phyloP scores from a whole-genome alignment of 2,797 vertebrate genomes.

The Odontamblyopus lacepedii region DNA sequence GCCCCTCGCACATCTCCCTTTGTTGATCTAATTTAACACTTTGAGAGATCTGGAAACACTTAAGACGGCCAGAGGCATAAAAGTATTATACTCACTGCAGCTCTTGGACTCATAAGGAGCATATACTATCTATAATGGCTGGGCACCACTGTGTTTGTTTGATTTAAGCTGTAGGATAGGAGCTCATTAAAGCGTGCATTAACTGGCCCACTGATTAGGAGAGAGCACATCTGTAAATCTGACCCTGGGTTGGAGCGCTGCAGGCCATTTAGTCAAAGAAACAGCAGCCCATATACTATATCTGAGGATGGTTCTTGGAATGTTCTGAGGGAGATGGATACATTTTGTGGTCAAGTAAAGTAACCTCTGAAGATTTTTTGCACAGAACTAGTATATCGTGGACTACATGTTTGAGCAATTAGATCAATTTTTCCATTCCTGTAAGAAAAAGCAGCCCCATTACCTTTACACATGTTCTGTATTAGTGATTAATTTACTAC shows the following conservation, averaged over 20 bases:
- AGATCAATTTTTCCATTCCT: background rate
- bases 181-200: conserved; percentile 66
- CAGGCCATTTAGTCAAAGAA: conserved; percentile 52
- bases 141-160: conserved; percentile 51
- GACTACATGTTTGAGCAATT: conserved; percentile 1
- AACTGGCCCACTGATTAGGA: conserved; percentile 50
- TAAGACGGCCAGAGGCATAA: conserved; percentile 16
- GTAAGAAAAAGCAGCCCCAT: background rate
- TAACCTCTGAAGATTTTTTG: background rate
- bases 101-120: conserved; percentile 29
- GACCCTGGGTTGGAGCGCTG: conserved; percentile 34
- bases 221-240: conserved; percentile 52
- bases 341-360: conserved; percentile 3
- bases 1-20: conserved; percentile 1
- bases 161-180: conserved; percentile 63
- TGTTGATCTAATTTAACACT: conserved; percentile 17
- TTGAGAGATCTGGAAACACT: conserved; percentile 39
- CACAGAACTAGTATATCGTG: background rate
- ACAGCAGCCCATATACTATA: conserved; percentile 20
- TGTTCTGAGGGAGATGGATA: background rate
- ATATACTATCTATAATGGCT: conserved; percentile 22
- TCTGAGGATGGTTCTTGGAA: conserved; percentile 25
- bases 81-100: conserved; percentile 40
- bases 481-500: background rate
- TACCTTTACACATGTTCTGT: conserved; percentile 1